Evolutionary conservation across 2,888 invertebrate species (phyloP).

Genomic region (Ophonus ardosiacus): DNA sequence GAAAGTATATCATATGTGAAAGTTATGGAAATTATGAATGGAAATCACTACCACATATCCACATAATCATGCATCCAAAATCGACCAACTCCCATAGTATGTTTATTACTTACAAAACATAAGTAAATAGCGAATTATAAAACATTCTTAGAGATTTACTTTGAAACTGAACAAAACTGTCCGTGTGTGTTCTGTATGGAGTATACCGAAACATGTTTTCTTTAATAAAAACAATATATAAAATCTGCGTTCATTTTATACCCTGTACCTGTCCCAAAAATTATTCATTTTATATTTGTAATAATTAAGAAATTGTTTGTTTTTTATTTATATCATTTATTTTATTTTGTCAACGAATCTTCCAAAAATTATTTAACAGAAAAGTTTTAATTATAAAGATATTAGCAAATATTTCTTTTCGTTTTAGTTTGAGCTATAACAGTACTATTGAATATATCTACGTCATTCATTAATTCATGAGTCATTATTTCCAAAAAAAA

Average conservation of each 20-base stretch:
- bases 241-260: slow-evolving; percentile 34
- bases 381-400: too few relatives aligned
- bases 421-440: too few relatives aligned
- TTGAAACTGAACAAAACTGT: slow-evolving; percentile 72
- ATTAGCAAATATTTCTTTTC: too few relatives aligned
- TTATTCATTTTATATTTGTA: not conserved
- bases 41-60: not conserved
- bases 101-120: slow-evolving; percentile 55
- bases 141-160: slow-evolving; percentile 56
- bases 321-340: not conserved
- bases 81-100: slow-evolving; percentile 59
- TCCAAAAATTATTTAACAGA: too few relatives aligned
- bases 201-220: slow-evolving; percentile 78
- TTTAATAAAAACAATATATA: slow-evolving; percentile 77
- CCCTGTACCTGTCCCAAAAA: not conserved
- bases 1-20: slow-evolving; percentile 9
- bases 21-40: slow-evolving; percentile 25
- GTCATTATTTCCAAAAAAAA: too few relatives aligned
- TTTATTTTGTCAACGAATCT: too few relatives aligned
- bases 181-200: slow-evolving; percentile 79
- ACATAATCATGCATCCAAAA: slow-evolving; percentile 46
- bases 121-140: slow-evolving; percentile 58
- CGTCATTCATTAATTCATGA: too few relatives aligned
- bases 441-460: too few relatives aligned
- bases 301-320: not conserved